These are phyloP conservation scores for Rhodeus uyekii DNA, from an alignment of 2,797 vertebrate species.

Conservation along the genomic window DNA sequence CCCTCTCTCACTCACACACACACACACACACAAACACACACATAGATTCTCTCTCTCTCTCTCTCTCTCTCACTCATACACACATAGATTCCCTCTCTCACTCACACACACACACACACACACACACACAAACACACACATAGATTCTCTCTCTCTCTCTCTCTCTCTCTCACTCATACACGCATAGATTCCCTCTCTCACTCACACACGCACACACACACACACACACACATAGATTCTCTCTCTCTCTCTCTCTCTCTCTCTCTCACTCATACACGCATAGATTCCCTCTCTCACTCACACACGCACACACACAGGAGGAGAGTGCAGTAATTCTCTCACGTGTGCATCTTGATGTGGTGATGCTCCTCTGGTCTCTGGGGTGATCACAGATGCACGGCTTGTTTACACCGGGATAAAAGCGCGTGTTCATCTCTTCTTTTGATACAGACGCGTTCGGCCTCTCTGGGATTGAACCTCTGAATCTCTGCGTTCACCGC, in stretches of 20 bases:
- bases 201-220: no score
- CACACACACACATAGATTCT: neutral
- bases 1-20: no score
- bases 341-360: neutral
- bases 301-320: neutral
- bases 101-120: no score
- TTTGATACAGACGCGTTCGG: slow-evolving; percentile 45
- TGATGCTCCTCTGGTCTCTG: neutral
- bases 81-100: no score
- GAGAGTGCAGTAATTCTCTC: neutral
- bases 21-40: neutral
- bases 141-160: neutral
- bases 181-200: no score
- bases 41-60: no score
- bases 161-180: no score
- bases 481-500: neutral
- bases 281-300: no score
- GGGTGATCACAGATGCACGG: neutral
- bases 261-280: neutral
- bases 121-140: neutral
- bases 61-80: no score
- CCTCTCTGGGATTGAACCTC: slow-evolving; percentile 17
- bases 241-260: neutral
- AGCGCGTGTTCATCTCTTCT: neutral
- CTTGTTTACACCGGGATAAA: neutral